Evolutionary conservation across 2,113 vertebrate species (phyloP), one percentile per base, ranked within the genome.

Genomic region (Galemys pyrenaicus): DNA sequence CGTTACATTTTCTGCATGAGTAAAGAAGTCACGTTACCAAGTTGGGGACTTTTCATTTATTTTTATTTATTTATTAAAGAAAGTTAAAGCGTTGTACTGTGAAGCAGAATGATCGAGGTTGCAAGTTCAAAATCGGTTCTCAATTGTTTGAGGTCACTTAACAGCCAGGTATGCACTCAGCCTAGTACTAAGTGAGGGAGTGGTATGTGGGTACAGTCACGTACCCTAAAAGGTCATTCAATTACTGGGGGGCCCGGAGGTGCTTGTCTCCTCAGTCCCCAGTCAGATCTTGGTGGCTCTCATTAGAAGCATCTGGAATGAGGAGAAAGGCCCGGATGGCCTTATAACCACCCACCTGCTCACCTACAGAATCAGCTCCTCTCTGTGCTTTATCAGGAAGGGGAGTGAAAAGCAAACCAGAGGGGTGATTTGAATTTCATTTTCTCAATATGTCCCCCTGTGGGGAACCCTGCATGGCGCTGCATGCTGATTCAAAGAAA

Each of bases 341-440:
- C 30, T 73, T 46, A 35, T 39, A 65, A 79, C 22, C 5, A 37
- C 46, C n/a, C 19, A 54, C 71, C 54, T 65, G 84, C 41, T 79
- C 75, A 89, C 93, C 87, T 80, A 70, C 37, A 51, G 83, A 87
- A 70, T 73, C 1, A 0, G 51, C 70, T 89, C 86, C 49, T 94
- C 65, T 70, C 39, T 86, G 44, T 51, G 49, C 41, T n/a, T 68
- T 70, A 86, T 91, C 86, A 83, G 71, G 28, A 91, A 85, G 86
- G 20, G 64, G 93, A 89, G 60, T 49, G 75, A 73, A 90, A 95
- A 91, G 75, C 24, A 0, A 80, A 95, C 83, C 75, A 58, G 86
- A 95, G 75, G 89, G 89, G 82, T 95, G 83, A 94, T 95, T 96
- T 95, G 93, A 93, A 87, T 96, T 96, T 96, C 91, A 73, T 93